These are phyloP conservation scores for Idaea straminata DNA, from an alignment of 2,888 invertebrate genomes.

Conservation along the genomic window DNA sequence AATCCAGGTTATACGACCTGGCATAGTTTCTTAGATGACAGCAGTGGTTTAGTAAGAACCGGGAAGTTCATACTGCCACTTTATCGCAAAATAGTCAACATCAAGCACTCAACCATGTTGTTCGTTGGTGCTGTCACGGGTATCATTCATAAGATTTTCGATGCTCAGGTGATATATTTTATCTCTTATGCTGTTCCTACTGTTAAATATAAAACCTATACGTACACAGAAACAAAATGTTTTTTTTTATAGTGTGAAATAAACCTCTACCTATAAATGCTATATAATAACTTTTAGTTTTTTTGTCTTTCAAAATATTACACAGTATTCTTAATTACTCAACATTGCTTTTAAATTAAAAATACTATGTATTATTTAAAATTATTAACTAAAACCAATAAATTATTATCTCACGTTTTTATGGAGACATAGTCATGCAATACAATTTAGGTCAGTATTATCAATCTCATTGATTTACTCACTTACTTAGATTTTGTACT, in stretches of 20 bases:
- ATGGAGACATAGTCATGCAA: background rate
- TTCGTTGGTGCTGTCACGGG: constrained; percentile 87
- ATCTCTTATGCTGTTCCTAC: background rate
- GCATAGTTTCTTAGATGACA: constrained; percentile 84
- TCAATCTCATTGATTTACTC: background rate
- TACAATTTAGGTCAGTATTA: background rate
- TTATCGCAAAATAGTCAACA: constrained; percentile 88
- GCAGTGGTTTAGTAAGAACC: constrained; percentile 81
- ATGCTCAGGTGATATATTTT: constrained; percentile 81
- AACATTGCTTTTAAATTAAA: no score
- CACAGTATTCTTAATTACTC: background rate
- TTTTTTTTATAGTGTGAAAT: background rate
- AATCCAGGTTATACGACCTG: constrained; percentile 84
- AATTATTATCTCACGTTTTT: background rate
- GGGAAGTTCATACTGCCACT: constrained; percentile 84
- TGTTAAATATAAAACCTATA: background rate
- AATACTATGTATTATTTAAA: no score
- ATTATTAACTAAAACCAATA: no score
- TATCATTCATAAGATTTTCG: constrained; percentile 83
- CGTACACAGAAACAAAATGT: background rate
- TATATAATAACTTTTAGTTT: no score
- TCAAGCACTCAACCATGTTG: constrained; percentile 86
- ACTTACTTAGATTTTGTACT: constrained; percentile 5
- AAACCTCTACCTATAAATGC: background rate
- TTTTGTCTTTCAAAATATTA: background rate